Base-by-base conservation (phyloP, 2,113 vertebrate species). In the Poeciliopsis occidentalis region DNA sequence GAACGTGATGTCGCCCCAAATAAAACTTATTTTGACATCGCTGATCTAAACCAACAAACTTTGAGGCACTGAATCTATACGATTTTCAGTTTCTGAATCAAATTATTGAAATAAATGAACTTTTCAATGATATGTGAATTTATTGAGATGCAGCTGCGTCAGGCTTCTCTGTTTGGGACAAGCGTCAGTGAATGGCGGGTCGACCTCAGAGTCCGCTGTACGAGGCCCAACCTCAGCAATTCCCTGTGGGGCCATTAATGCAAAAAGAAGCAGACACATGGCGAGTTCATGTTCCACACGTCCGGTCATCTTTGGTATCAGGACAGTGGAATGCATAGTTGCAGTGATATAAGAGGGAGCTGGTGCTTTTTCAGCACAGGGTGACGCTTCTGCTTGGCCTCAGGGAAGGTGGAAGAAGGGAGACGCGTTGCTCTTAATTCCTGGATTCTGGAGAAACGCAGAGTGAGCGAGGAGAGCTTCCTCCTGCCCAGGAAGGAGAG, bases 261-360 rank as follows among this genome's bases (percentile, higher is more conserved):
- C 88, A 87, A 87, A 91, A 88, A 87, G 70, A 82, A 83, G 79
- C 85, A 73, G 77, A 87, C 79, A 85, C 70, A 32, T 81, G 34
- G 83, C 82, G 87, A 87, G 66, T 85, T 89, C 63, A 79, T 88
- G 91, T 93, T 93, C 92, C 90, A 94, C 93, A 88, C 66, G 82
- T 94, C 93, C 92, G 69, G 86, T 94, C 92, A 95, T 97, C 96
- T 98, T 97, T 98, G 96, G 96, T 96, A 95, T 96, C 94, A 90
- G 93, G 92, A 95, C 93, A 94, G 93, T 94, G 95, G 94, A 96
- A 95, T 97, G 96, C 97, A 98, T 97, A 98, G 97, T 96, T 95
- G 95, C 95, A 94, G 90, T 90, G 90, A 91, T 90, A 90, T 85
- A 89, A 85, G 76, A 85, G 81, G 92, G 92, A 94, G 60, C 82